phyloP scores from a whole-genome alignment of 2,888 invertebrate species.

The Craniophora ligustri region DNA sequence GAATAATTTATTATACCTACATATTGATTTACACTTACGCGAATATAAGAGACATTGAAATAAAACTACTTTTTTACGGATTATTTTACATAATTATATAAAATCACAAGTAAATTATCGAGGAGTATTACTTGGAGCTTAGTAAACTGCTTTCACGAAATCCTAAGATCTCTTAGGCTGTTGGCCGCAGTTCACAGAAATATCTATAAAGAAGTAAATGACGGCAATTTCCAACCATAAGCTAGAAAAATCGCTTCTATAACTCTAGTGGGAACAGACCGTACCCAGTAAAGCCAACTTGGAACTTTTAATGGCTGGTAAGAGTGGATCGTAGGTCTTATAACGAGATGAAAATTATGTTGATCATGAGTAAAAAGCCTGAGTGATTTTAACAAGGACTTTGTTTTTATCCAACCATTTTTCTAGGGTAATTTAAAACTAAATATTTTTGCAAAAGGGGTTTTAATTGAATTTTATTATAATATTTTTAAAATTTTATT shows the following conservation, averaged over 20 bases:
- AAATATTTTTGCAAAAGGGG: no score
- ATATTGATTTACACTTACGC: no score
- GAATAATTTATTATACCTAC: no score
- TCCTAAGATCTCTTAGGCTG: slow-evolving; percentile 19
- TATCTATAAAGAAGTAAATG: slow-evolving; percentile 72
- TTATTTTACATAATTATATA: not conserved
- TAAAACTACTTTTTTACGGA: no score
- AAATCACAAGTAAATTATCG: no score
- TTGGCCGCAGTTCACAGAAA: slow-evolving; percentile 37
- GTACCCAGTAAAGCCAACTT: slow-evolving; percentile 14
- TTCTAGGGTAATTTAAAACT: no score
- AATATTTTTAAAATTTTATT: no score
- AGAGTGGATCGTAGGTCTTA: slow-evolving; percentile 19
- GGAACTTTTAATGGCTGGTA: slow-evolving; percentile 25
- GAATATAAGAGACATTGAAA: no score
- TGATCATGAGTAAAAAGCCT: not conserved
- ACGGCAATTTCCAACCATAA: slow-evolving; percentile 73
- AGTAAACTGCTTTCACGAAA: slow-evolving; percentile 39
- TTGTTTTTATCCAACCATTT: no score
- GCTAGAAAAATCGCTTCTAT: slow-evolving; percentile 74
- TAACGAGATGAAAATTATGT: slow-evolving; percentile 24
- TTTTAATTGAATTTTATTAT: no score
- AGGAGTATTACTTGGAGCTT: slow-evolving; percentile 24
- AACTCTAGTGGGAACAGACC: slow-evolving; percentile 57
- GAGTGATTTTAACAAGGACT: slow-evolving; percentile 8